Conservation (phyloP, 2,113 vertebrate species). For the Platycercus adscitus region DNA sequence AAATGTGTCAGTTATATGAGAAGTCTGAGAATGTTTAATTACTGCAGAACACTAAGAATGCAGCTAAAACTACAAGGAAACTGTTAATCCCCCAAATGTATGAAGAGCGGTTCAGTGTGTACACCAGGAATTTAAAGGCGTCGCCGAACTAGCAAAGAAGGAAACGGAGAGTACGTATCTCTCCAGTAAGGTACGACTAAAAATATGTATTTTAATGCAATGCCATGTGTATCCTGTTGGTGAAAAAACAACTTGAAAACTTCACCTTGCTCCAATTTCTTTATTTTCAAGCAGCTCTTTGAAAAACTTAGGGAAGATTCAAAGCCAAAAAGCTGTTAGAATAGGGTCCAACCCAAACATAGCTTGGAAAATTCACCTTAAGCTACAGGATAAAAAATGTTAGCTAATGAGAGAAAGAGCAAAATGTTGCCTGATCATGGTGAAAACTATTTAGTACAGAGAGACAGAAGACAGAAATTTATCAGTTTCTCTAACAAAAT, state of each 20-base stretch:
- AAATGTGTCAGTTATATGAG: neutral
- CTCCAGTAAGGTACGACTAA: neutral
- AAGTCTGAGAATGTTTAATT: neutral
- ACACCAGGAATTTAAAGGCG: neutral
- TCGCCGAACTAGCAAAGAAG: neutral
- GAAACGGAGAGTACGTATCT: neutral
- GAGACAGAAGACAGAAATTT: neutral
- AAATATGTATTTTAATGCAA: neutral
- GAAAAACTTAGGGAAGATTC: neutral
- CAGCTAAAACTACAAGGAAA: neutral
- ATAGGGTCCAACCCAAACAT: neutral
- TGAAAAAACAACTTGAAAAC: neutral
- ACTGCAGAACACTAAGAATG: neutral
- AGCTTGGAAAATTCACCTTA: neutral
- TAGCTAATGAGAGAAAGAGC: neutral
- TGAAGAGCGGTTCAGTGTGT: neutral
- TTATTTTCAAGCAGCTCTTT: neutral
- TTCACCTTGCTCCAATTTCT: neutral
- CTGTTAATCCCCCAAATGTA: neutral
- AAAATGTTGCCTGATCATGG: neutral
- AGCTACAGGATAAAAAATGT: neutral
- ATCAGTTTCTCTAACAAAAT: neutral
- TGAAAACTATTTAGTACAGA: neutral
- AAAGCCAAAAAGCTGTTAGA: neutral
- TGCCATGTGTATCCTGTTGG: neutral